These are phyloP conservation scores for Chiloscyllium punctatum DNA, from an alignment of 2,797 vertebrate genomes.

Conservation along the genomic window DNA sequence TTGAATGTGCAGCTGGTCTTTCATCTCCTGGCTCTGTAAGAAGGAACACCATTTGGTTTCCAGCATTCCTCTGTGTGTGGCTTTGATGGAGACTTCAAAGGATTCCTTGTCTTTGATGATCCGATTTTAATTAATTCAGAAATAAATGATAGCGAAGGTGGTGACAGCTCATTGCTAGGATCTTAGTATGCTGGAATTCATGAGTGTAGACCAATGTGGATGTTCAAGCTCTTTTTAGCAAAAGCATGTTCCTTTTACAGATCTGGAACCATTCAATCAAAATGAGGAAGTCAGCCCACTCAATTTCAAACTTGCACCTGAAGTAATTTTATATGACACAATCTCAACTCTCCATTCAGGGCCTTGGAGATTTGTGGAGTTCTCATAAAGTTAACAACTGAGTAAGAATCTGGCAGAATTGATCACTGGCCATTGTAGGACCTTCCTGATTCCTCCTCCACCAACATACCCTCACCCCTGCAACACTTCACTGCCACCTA, in stretches of 20 bases:
- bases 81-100: not conserved
- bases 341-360: not conserved
- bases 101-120: not conserved
- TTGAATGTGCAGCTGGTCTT: not conserved
- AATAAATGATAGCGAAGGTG: not conserved
- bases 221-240: not conserved
- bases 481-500: not conserved
- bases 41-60: not conserved
- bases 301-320: not conserved
- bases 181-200: not conserved
- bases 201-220: not conserved
- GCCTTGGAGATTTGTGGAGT: not conserved
- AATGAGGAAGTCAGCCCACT: not conserved
- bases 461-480: not conserved
- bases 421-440: not conserved
- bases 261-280: not conserved
- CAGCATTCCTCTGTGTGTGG: not conserved
- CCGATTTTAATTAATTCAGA: not conserved
- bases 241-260: not conserved
- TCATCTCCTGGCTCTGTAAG: not conserved
- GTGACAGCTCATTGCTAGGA: not conserved
- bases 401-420: no score
- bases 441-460: not conserved
- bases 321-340: not conserved
- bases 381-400: not conserved